Evolutionary conservation across 1,140 invertebrate species (phyloP).

Genomic region (Drosophila pectinifera): DNA sequence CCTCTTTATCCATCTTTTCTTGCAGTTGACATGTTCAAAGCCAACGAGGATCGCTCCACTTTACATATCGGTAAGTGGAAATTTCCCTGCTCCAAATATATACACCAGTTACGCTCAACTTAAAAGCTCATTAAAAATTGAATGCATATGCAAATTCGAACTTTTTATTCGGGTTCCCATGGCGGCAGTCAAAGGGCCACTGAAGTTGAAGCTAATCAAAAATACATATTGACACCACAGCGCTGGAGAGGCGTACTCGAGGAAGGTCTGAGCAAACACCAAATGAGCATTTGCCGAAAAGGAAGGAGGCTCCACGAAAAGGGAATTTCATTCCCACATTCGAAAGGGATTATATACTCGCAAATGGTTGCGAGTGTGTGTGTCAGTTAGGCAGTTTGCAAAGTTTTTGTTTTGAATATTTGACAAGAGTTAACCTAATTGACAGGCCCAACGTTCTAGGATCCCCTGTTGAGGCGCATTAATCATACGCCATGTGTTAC

Average conservation of each 20-base stretch:
- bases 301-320: neutral
- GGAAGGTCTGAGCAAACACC: conserved; percentile 3
- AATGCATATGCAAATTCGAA: conserved; percentile 43
- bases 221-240: conserved; percentile 64
- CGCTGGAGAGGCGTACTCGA: neutral
- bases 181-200: conserved; percentile 26
- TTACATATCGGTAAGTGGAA: conserved; percentile 69
- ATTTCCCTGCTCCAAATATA: conserved; percentile 20
- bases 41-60: conserved; percentile 32
- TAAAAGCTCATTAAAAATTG: conserved; percentile 61
- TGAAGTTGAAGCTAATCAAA: conserved; percentile 72
- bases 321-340: conserved; percentile 10
- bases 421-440: conserved; percentile 63
- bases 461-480: conserved; percentile 43
- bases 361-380: neutral
- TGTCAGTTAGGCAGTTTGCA: conserved; percentile 10
- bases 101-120: conserved; percentile 4
- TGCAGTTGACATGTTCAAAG: conserved; percentile 72
- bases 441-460: conserved; percentile 35
- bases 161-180: conserved; percentile 26
- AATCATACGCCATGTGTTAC: conserved; percentile 73
- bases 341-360: conserved; percentile 11
- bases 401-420: conserved; percentile 57
- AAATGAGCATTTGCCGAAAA: conserved; percentile 1
- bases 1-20: neutral